Evolutionary conservation across 35 echinoderm and acorn worm genomes (phyloP).

Genomic region (Chiridota heheva): DNA sequence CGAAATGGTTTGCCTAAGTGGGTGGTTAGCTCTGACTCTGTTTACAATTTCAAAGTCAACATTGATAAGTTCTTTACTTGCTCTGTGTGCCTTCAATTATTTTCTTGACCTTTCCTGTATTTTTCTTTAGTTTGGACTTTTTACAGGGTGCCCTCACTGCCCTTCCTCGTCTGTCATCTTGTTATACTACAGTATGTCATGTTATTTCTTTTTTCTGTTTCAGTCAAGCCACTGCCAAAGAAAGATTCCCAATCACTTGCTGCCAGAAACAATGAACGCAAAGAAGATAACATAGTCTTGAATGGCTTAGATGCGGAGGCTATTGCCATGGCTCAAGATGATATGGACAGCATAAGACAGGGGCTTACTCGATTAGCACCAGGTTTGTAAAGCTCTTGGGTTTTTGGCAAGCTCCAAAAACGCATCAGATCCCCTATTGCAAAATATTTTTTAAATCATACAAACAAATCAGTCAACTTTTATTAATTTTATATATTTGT

Average conservation of each 20-base stretch:
- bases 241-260: not conserved
- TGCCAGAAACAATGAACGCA: not conserved
- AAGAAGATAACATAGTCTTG: slow-evolving; percentile 54
- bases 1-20: too few species aligned
- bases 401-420: slow-evolving; percentile 1
- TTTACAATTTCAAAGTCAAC: too few species aligned
- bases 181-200: not conserved
- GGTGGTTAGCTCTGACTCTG: too few species aligned
- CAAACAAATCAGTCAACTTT: not conserved
- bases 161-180: not conserved
- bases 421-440: not conserved
- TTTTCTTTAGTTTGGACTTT: not conserved
- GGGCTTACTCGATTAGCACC: slow-evolving; percentile 62
- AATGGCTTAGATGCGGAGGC: slow-evolving; percentile 82
- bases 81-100: too few species aligned
- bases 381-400: slow-evolving; percentile 56
- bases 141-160: not conserved
- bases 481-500: not conserved
- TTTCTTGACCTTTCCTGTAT: not conserved
- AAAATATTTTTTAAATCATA: not conserved
- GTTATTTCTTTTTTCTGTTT: not conserved
- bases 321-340: slow-evolving; percentile 71
- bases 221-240: not conserved
- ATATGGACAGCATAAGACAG: slow-evolving; percentile 57
- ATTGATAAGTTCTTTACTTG: too few species aligned